Evolutionary conservation across 2,888 invertebrate genomes (phyloP), one percentile per base, ranked within the genome.

Genomic region (Athetis lepigone): DNA sequence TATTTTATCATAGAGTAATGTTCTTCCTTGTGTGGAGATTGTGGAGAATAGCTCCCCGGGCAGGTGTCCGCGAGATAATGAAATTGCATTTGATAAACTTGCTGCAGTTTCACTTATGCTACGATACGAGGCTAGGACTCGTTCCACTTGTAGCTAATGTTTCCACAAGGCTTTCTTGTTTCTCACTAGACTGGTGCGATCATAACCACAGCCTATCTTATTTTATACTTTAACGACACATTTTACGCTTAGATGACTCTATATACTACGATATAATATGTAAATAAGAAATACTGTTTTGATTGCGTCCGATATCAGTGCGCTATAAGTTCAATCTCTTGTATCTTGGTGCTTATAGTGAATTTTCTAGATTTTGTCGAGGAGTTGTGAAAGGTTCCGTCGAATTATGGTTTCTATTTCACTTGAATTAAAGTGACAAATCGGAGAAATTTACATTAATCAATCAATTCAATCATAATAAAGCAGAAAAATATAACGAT

Each of bases 31-130:
- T 54, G 55, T 57, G 52, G 59, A 64, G 59, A 78, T 55, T 54
- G 55, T 57, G 52, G 59, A 64, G 59, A 78, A 83, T 84, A 70
- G 74, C 55, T 73, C 67, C 74, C 68, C 71, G 65, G 51, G 83
- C 88, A 87, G 86, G 87, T 88, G 87, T 86, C 89, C 77, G 83
- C 78, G 77, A 85, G 87, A 92, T 92, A 92, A 92, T 91, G 89
- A 91, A 92, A 92, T 89, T 88, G 90, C 90, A 89, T 88, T 90
- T 92, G 91, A 92, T 92, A 92, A 91, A 90, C 85, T 83, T 74
- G 72, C 72, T 70, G 86, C 84, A 90, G 90, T 93, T 93, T 93
- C 93, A 92, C 93, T 92, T 92, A 88, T 85, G 85, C 82, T 83
- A 78, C 83, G 88, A 89, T 89, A 89, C 85, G 74, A 79, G 78